Base-by-base conservation (phyloP, 2,797 vertebrate genomes). In the Crenuchus spilurus region DNA sequence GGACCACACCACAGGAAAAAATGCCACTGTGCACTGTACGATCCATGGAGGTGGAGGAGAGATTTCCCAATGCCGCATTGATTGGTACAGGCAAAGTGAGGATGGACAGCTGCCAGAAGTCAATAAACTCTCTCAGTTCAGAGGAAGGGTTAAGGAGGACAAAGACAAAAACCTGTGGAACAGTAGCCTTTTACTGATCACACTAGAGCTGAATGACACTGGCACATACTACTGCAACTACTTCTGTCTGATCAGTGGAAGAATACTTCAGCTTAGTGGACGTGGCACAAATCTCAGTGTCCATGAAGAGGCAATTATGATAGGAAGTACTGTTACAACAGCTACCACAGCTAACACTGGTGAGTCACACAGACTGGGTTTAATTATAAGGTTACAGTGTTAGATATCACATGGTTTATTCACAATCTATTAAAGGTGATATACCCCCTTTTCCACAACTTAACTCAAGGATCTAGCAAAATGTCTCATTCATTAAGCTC, bases 171-270 rank as follows among this genome's bases (percentile, higher is more conserved):
- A 1, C 5, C n/a, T 20, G 6, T 52, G 13, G 14, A 60, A 6
- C 1, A 20, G 66, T 20, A 69, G 33, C 22, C 37, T 81, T 2
- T 44, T 66, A 14, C 30, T 84, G 20, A 48, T 0, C 9, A 62
- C 30, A 35, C 70, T 84, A 2, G 22, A 73, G 22, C 46, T 69
- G 6, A 83, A 74, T 0, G 83, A 84, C 78, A 77, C 72, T 0
- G 72, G 75, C 52, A 69, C 1, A 6, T 84, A 71, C 66, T 76
- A 66, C 54, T 84, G 83, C 61, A 76, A 60, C 35, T 79, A 76
- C 16, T n/a, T 81, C 44, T 80, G 75, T 22, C 22, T 0, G 16
- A 72, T 76, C 26, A 49, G 78, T 37, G 33, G 39, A 6, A 69
- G 2, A 1, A 3, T 24, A 44, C 6, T 31, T 22, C 81, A 83